Evolutionary conservation across 1,140 invertebrate genomes (phyloP).

Genomic region (Achroia grisella): DNA sequence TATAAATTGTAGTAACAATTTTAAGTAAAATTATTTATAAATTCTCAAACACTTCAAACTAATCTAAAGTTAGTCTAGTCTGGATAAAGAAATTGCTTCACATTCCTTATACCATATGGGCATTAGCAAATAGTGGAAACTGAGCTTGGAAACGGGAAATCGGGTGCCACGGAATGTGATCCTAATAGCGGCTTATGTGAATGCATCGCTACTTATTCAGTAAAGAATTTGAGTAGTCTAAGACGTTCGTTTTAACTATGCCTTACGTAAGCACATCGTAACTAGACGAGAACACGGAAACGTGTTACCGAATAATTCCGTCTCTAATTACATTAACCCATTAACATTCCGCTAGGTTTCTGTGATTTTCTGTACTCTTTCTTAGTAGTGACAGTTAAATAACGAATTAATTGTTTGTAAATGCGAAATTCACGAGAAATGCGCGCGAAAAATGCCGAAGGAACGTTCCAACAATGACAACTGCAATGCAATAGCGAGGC

Average conservation of each 20-base stretch:
- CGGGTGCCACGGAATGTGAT: no score
- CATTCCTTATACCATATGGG: no score
- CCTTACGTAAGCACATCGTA: constrained; percentile 5
- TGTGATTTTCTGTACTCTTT: constrained; percentile 42
- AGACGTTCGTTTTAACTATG: constrained; percentile 4
- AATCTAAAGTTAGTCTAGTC: no score
- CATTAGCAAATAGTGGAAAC: no score
- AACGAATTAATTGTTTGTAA: constrained; percentile 24
- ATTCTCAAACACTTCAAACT: no score
- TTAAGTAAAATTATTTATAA: no score
- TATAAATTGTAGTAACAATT: no score
- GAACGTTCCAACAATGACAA: constrained; percentile 44
- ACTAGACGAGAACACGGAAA: constrained; percentile 27
- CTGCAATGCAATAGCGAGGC: constrained; percentile 60
- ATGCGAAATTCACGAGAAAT: constrained; percentile 10
- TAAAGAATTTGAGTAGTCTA: no score
- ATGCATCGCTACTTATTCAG: no score
- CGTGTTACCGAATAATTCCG: constrained; percentile 18
- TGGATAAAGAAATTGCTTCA: no score
- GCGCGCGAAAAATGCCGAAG: constrained; percentile 50
- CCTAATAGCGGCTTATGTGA: no score
- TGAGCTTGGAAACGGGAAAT: no score
- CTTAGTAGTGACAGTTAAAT: constrained; percentile 52
- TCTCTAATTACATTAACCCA: constrained; percentile 29
- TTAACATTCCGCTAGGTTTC: constrained; percentile 8